Conservation (phyloP, 2,888 invertebrate genomes). For the Agrenia bidenticulata region DNA sequence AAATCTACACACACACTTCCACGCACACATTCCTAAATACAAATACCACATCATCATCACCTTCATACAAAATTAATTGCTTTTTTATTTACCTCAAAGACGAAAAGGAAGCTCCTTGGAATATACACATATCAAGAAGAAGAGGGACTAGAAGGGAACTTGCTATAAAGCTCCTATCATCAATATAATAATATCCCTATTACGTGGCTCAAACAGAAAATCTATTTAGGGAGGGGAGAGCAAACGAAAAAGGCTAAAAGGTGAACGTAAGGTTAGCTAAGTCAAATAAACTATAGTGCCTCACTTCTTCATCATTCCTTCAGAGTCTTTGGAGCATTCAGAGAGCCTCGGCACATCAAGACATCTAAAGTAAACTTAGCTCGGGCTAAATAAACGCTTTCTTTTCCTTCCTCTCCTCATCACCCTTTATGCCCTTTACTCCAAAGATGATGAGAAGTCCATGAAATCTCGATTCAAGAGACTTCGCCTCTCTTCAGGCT, state of each 20-base stretch:
- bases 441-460: background rate
- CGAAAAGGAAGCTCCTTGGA: too few species aligned
- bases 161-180: too few species aligned
- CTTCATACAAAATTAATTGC: too few species aligned
- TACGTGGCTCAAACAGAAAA: background rate
- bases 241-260: slow-evolving; percentile 20
- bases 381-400: slow-evolving; percentile 19
- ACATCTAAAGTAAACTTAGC: slow-evolving; percentile 14
- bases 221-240: slow-evolving; percentile 5
- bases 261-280: slow-evolving; percentile 24
- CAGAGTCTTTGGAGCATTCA: background rate
- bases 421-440: background rate
- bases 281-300: slow-evolving; percentile 11
- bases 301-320: slow-evolving; percentile 3
- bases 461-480: slow-evolving; percentile 2
- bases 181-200: too few species aligned
- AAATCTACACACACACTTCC: too few species aligned
- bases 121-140: too few species aligned
- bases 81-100: too few species aligned
- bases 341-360: background rate
- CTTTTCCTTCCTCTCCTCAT: slow-evolving; percentile 3
- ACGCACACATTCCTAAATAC: too few species aligned
- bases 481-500: too few species aligned
- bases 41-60: too few species aligned
- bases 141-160: too few species aligned